Evolutionary conservation across 1,140 invertebrate species (phyloP).

Genomic region (Halesus radiatus): DNA sequence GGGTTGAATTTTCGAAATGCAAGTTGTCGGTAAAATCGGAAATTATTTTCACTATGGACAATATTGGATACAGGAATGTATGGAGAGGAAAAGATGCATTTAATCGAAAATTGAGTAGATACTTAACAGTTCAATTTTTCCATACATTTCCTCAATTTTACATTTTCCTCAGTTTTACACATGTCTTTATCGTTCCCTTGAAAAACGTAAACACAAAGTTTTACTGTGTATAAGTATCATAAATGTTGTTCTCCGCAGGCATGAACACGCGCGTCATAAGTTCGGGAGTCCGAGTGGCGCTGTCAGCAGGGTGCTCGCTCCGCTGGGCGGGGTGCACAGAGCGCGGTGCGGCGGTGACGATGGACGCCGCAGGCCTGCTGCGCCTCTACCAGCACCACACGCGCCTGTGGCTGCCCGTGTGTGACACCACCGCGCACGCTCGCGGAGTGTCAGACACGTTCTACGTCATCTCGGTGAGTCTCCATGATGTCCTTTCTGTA

Average conservation of each 20-base stretch:
- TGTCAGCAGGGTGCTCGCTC: constrained; percentile 79
- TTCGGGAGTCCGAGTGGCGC: constrained; percentile 71
- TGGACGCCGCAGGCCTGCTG: constrained; percentile 79
- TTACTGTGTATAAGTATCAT: no score
- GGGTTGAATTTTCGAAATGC: no score
- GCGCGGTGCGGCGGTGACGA: constrained; percentile 78
- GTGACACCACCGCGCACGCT: constrained; percentile 79
- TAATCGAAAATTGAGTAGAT: no score
- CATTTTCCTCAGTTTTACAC: no score
- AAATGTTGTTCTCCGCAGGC: neutral
- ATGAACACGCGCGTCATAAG: neutral
- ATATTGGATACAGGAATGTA: no score
- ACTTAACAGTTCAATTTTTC: no score
- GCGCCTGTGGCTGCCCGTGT: constrained; percentile 84
- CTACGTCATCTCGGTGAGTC: constrained; percentile 66
- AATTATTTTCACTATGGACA: no score
- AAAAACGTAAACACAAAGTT: no score
- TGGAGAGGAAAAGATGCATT: no score
- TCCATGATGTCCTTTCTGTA: constrained; percentile 9
- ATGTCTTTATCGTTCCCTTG: no score
- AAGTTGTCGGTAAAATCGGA: no score
- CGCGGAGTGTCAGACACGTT: constrained; percentile 66
- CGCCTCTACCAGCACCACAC: constrained; percentile 75
- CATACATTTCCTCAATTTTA: no score
- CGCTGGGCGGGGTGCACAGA: constrained; percentile 89